Base-by-base conservation (phyloP, 2,113 vertebrate species). In the Chionodraco myersi region DNA sequence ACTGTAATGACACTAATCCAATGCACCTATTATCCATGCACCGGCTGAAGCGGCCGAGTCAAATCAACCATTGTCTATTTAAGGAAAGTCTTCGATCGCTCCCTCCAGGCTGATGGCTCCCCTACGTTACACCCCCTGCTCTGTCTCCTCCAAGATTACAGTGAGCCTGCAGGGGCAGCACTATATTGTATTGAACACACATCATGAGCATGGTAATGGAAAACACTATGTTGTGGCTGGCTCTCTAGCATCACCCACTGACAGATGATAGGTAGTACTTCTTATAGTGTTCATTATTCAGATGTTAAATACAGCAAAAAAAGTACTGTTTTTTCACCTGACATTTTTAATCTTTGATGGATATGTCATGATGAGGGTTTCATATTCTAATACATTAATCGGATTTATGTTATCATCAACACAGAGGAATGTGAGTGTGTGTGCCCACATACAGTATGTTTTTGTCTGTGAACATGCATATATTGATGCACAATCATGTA, bases 221-320 rank as follows among this genome's bases (percentile, higher is more conserved):
- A 70, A 41, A 47, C 47, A 15, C 41, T 11, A 15, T 41, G 15
- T 57, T 60, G 5, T 47, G 18, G 16, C 4, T 47, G 52, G 69
- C 49, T 77, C 75, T 69, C 59, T 74, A 72, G 61, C 85, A 63
- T 18, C 80, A 85, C 70, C 85, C 82, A 69, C 75, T 82, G 89
- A 52, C 62, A 18, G 23, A 48, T 16, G 1, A 11, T 48, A 4
- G 3, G 6, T 5, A 51, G 16, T 71, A 48, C 63, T 9, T 72
- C 30, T 41, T 14, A 45, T 2, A 8, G 15, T 45, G 45, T 59
- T 26, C 30, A 30, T 7, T 72, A 15, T 34, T 9, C 11, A 16
- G 52, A 64, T 26, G 44, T 53, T 53, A n/a, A 18, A 18, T 18
- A 53, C 9, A 9, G 10, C n/a, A 16, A n/a, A 15, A n/a, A 5